phyloP scores from a whole-genome alignment of 2,113 vertebrate genomes.

The Isurus oxyrinchus region DNA sequence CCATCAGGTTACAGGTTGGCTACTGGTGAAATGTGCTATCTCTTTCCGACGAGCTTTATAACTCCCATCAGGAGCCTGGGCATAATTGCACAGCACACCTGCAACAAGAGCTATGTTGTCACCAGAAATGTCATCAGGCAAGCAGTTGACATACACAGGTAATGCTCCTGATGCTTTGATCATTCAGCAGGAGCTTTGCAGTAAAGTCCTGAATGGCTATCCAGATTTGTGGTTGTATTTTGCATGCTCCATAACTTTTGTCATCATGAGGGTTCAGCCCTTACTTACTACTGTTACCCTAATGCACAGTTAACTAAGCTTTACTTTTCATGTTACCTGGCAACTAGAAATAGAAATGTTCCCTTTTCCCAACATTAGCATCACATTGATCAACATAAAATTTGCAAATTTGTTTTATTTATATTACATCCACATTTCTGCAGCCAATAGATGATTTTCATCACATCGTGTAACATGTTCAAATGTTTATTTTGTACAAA shows the following conservation, averaged over 20 bases:
- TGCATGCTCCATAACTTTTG: background rate
- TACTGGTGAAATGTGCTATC: background rate
- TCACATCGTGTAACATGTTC: background rate
- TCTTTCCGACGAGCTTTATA: background rate
- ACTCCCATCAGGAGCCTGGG: background rate
- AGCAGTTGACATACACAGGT: no score
- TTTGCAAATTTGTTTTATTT: background rate
- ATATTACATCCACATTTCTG: background rate
- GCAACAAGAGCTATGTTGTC: background rate
- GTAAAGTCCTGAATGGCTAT: background rate
- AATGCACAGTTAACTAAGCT: background rate
- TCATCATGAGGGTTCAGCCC: background rate
- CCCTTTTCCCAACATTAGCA: background rate
- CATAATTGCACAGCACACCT: background rate
- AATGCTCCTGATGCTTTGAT: background rate
- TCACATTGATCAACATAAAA: background rate
- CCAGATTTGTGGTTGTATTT: background rate
- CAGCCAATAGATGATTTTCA: background rate
- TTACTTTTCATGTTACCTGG: background rate
- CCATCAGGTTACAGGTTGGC: background rate
- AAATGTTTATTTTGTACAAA: background rate
- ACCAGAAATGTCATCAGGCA: no score
- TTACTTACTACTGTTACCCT: background rate
- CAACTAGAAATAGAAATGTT: background rate
- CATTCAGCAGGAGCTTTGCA: background rate